Base-by-base conservation (phyloP, 2,888 invertebrate species). In the Leptinotarsa rubiginosa region DNA sequence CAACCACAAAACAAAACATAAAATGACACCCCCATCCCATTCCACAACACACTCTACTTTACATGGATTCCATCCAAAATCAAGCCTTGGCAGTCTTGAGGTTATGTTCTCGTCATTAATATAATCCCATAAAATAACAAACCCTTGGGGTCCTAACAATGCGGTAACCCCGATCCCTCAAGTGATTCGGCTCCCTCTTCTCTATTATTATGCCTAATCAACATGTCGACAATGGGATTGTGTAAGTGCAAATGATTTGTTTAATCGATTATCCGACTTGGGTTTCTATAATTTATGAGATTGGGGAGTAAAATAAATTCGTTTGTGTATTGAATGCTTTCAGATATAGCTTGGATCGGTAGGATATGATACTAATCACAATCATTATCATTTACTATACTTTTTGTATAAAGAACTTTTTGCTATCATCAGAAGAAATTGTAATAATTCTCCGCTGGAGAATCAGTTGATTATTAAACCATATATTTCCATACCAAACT, bases 161-260 rank as follows among this genome's bases (percentile, higher is more conserved):
- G 69, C 69, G 69, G 69, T 69, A 54, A 47, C 69, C 69, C 65
- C 65, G 54, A 22, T 62, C 69, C 50, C 64, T 47, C 65, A 56
- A 68, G 47, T 47, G 20, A 68, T 68, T 47, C 59, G 20, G 41
- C 20, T 59, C 72, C 72, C 72, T 59, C 50, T 67, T 22, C 20
- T 73, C 69, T 71, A 72, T 73, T 72, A 77, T 75, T 75, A 75
- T 70, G 69, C 73, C 75, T 77, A 75, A 77, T 77, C 77, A 77
- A 77, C 72, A 77, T 78, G 76, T 73, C 71, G 73, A 78, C 76
- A 78, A 77, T 73, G 78, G 74, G 70, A 73, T 78, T 78, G 76
- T 75, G 75, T 74, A 74, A 75, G 78, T 77, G 77, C 74, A 71
- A 74, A 78, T 77, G 70, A 77, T 75, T 77, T 74, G 74, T 72